These are phyloP conservation scores for Ommatoiulus sabulosus DNA, from an alignment of 2,888 invertebrate species.

Conservation along the genomic window DNA sequence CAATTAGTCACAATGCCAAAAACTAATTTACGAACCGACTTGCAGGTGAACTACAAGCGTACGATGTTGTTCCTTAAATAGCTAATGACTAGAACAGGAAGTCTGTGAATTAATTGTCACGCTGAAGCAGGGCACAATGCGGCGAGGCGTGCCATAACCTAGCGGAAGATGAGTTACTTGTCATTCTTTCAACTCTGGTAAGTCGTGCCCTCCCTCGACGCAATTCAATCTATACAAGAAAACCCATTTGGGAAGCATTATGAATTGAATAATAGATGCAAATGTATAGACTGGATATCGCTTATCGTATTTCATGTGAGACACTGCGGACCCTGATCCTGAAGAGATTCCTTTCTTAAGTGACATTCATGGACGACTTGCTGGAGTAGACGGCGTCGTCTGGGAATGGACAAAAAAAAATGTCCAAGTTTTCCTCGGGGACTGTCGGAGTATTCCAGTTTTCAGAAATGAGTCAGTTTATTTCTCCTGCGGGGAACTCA, in stretches of 20 bases:
- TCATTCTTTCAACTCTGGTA: slow-evolving; percentile 2
- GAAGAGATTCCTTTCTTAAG: not conserved
- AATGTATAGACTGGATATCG: not conserved
- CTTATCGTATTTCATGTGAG: not conserved
- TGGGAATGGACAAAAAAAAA: not conserved
- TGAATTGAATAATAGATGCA: slow-evolving; percentile 43
- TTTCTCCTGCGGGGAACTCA: no score
- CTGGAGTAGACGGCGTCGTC: not conserved
- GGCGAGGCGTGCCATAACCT: not conserved
- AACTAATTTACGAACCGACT: no score
- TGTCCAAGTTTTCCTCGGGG: not conserved
- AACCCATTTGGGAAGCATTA: not conserved
- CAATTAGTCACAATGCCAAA: no score
- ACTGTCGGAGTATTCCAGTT: not conserved
- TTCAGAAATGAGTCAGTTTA: no score
- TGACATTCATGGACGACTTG: not conserved
- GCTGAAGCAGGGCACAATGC: not conserved
- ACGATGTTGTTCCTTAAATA: no score
- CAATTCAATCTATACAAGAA: slow-evolving; percentile 13
- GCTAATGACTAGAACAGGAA: not conserved
- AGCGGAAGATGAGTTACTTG: slow-evolving; percentile 23
- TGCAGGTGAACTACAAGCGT: no score
- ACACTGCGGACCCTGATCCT: not conserved
- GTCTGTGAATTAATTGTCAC: not conserved
- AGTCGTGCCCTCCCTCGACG: not conserved